Evolutionary conservation across 1,140 invertebrate species (phyloP).

Genomic region (Eueides isabella): DNA sequence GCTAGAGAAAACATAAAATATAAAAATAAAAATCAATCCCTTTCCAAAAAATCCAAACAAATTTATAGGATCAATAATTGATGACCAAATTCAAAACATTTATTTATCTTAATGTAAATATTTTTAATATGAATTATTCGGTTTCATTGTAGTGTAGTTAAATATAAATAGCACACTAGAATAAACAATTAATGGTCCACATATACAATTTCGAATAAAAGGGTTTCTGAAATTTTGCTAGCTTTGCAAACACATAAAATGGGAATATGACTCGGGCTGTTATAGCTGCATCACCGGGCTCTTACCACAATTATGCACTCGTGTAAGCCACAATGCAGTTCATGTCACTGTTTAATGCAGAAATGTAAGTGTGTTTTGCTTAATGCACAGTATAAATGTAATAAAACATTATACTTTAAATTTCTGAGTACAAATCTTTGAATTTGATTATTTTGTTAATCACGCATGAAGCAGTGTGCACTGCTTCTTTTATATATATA

Average conservation of each 20-base stretch:
- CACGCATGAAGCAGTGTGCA: no score
- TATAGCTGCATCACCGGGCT: conserved; percentile 8
- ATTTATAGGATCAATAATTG: no score
- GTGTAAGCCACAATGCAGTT: conserved; percentile 13
- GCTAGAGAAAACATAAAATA: no score
- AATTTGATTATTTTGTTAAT: no score
- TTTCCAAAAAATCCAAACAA: no score
- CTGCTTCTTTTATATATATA: no score
- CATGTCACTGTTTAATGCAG: conserved; percentile 1
- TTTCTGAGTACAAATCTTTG: neutral
- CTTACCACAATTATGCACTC: conserved; percentile 11
- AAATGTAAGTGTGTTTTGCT: neutral
- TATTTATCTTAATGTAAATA: no score
- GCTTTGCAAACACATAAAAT: conserved; percentile 3
- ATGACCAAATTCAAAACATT: no score
- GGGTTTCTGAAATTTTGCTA: neutral
- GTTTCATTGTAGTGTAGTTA: neutral
- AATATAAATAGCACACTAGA: neutral
- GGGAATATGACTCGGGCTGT: conserved; percentile 7
- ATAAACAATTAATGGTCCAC: neutral
- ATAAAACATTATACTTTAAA: neutral
- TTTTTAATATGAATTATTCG: neutral
- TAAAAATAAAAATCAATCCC: no score
- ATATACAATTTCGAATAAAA: neutral
- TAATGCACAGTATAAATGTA: conserved; percentile 1